Evolutionary conservation across 2,797 vertebrate species (phyloP).

Genomic region (Tenualosa ilisha): DNA sequence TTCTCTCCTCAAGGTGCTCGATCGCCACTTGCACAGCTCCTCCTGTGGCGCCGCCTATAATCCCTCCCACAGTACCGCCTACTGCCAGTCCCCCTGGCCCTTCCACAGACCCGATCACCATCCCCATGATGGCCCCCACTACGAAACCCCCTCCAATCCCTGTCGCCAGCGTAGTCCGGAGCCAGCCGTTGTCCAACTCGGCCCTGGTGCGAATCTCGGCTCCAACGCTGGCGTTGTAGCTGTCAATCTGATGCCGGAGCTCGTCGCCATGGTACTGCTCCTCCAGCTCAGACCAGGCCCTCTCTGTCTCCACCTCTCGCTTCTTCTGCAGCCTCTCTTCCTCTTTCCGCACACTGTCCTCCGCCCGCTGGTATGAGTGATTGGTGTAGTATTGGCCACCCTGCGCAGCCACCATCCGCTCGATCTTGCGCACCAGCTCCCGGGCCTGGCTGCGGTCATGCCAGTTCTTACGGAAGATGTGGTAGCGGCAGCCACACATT

Average conservation of each 20-base stretch:
- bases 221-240: constrained; percentile 51
- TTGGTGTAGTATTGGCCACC: constrained; percentile 66
- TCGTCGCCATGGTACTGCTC: constrained; percentile 63
- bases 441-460: constrained; percentile 58
- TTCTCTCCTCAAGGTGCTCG: constrained; percentile 70
- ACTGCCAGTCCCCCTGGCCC: constrained; percentile 71
- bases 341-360: constrained; percentile 67
- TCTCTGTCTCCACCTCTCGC: constrained; percentile 59
- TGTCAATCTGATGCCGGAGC: constrained; percentile 60
- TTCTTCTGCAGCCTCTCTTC: constrained; percentile 67
- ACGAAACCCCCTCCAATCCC: constrained; percentile 66
- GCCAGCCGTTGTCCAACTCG: constrained; percentile 71
- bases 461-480: constrained; percentile 73
- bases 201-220: constrained; percentile 68
- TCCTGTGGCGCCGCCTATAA: constrained; percentile 70
- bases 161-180: constrained; percentile 67
- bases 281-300: constrained; percentile 63
- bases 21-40: constrained; percentile 74
- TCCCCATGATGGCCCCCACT: constrained; percentile 68
- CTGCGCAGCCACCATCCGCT: constrained; percentile 63
- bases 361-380: constrained; percentile 68
- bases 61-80: constrained; percentile 57
- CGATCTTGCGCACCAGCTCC: constrained; percentile 70
- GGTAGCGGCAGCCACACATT: constrained; percentile 67
- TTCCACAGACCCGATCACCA: constrained; percentile 68